phyloP scores from a whole-genome alignment of 1,140 invertebrate species.

The Tetraneura akinire region DNA sequence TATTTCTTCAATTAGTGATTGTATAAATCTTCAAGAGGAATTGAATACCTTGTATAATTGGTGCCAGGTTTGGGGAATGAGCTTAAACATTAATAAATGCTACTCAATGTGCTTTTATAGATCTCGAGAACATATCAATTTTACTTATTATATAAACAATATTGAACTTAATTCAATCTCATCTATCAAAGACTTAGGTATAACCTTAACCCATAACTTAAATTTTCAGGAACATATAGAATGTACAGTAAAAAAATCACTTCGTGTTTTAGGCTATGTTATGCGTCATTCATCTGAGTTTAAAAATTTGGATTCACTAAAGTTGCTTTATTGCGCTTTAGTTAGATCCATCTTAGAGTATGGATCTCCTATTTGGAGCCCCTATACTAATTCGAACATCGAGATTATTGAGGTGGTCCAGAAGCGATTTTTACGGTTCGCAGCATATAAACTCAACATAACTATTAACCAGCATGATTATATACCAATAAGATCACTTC shows the following conservation, averaged over 20 bases:
- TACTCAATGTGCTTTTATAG: conserved; percentile 15
- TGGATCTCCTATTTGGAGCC: conserved; percentile 40
- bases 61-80: not conserved
- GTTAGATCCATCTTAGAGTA: conserved; percentile 38
- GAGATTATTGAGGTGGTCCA: conserved; percentile 38
- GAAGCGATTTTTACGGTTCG: not conserved
- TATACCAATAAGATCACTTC: not conserved
- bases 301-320: conserved; percentile 5
- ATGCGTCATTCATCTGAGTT: conserved; percentile 6
- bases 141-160: conserved; percentile 24
- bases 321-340: conserved; percentile 32
- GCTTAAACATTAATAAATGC: conserved; percentile 32
- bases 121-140: not conserved
- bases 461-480: not conserved
- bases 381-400: conserved; percentile 3
- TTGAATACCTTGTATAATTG: no score
- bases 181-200: conserved; percentile 20
- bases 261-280: not conserved
- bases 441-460: conserved; percentile 10
- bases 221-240: conserved; percentile 18
- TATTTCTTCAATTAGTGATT: no score
- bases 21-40: no score
- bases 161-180: not conserved
- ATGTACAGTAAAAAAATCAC: conserved; percentile 12
- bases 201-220: conserved; percentile 19